phyloP scores from a whole-genome alignment of 2,888 invertebrate species.

The Ophion ventricosus region DNA sequence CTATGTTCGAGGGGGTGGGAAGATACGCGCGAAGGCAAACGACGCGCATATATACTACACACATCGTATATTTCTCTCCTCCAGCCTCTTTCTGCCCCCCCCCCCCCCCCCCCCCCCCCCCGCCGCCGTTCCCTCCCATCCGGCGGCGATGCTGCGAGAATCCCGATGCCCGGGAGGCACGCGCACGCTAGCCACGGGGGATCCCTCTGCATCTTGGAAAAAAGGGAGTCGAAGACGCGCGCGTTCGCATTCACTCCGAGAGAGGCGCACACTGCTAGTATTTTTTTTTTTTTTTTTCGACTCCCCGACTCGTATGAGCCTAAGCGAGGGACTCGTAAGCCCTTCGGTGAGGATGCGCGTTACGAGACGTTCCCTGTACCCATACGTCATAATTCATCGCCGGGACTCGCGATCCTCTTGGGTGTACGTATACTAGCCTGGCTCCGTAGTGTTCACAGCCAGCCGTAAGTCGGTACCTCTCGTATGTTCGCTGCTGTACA shows the following conservation, averaged over 20 bases:
- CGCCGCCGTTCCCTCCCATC: conserved; percentile 46
- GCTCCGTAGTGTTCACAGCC: conserved; percentile 42
- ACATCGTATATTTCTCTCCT: conserved; percentile 50
- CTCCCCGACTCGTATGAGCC: conserved; percentile 50
- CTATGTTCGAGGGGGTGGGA: conserved; percentile 52
- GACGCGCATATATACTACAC: conserved; percentile 40
- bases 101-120: conserved; percentile 8
- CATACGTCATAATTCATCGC: conserved; percentile 73
- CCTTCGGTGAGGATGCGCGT: conserved; percentile 58
- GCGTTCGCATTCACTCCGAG: not conserved
- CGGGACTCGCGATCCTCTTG: conserved; percentile 32
- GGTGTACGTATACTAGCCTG: not conserved
- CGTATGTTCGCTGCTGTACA: conserved; percentile 40
- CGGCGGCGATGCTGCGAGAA: conserved; percentile 62
- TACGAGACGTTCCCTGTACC: conserved; percentile 65
- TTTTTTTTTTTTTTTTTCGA: conserved; percentile 63
- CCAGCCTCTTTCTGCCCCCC: conserved; percentile 1
- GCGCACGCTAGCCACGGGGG: conserved; percentile 76
- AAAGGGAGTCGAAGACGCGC: conserved; percentile 56
- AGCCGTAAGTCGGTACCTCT: conserved; percentile 58
- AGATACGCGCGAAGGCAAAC: conserved; percentile 37
- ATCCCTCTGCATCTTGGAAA: conserved; percentile 69
- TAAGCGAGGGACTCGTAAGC: conserved; percentile 37
- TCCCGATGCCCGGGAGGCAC: conserved; percentile 73
- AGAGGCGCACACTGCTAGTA: not conserved